phyloP scores from a whole-genome alignment of 2,797 vertebrate genomes.

The Discoglossus pictus region DNA sequence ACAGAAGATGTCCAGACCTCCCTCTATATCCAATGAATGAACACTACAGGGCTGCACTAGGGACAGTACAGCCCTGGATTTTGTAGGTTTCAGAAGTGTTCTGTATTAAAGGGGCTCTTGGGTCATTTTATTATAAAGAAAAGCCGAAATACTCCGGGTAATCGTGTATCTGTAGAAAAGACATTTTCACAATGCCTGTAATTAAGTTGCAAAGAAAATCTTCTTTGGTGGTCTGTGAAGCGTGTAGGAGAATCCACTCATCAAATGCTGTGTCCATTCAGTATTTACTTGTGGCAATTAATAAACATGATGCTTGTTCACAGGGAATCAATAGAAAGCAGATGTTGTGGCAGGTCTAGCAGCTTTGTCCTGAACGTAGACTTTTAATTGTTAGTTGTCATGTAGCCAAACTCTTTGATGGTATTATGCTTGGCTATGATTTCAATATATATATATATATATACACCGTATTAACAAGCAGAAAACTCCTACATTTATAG shows the following conservation, averaged over 20 bases:
- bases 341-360: constrained; percentile 24
- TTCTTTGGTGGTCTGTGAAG: constrained; percentile 36
- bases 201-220: constrained; percentile 23
- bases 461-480: no score
- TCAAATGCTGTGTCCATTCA: background rate
- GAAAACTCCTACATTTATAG: no score
- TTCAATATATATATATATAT: constrained; percentile 29
- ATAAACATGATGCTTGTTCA: constrained; percentile 37
- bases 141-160: background rate
- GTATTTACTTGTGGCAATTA: constrained; percentile 17
- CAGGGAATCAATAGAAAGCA: constrained; percentile 24
- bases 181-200: background rate
- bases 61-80: no score
- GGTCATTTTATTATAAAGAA: no score
- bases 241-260: constrained; percentile 9
- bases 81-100: no score
- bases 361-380: constrained; percentile 27
- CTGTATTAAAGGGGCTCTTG: no score
- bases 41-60: no score
- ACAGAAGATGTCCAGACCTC: no score
- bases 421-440: constrained; percentile 24
- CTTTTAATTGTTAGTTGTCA: constrained; percentile 25
- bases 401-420: constrained; percentile 27
- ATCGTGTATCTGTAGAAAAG: background rate
- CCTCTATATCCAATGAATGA: no score